Conservation (phyloP, 2,797 vertebrate species). For the Takifugu ocellatus region DNA sequence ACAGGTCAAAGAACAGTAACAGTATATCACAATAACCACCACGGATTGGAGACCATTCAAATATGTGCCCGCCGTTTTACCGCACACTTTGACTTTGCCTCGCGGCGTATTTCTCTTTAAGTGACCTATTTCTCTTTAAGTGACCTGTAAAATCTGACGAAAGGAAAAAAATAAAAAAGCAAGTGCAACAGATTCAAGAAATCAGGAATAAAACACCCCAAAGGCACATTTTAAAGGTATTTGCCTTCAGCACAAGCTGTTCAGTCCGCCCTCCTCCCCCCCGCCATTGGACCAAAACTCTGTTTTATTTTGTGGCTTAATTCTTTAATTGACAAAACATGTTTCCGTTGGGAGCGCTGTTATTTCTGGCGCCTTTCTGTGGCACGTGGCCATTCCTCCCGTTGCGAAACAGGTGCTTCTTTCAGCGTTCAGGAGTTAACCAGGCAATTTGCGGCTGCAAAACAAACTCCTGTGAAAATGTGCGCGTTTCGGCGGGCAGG, state of each 20-base stretch:
- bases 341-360: conserved; percentile 5
- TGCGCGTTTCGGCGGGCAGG: conserved; percentile 1
- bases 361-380: conserved; percentile 10
- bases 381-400: conserved; percentile 19
- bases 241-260: conserved; percentile 1
- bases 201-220: too few species aligned
- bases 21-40: too few species aligned
- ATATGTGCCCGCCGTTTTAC: too few species aligned
- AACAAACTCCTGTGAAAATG: conserved; percentile 25
- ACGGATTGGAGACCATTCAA: too few species aligned
- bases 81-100: too few species aligned
- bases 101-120: too few species aligned
- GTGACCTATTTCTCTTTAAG: too few species aligned
- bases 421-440: conserved; percentile 40
- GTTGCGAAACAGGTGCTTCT: conserved; percentile 25
- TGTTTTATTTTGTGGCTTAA: background rate
- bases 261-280: background rate
- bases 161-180: too few species aligned
- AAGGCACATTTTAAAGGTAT: background rate
- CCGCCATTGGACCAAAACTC: too few species aligned
- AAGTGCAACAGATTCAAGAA: too few species aligned
- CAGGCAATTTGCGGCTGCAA: conserved; percentile 33
- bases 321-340: background rate
- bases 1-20: too few species aligned
- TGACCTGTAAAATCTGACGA: too few species aligned